Conservation (phyloP, 2,888 invertebrate species). For the Ashinkailepas kermadecensis region DNA sequence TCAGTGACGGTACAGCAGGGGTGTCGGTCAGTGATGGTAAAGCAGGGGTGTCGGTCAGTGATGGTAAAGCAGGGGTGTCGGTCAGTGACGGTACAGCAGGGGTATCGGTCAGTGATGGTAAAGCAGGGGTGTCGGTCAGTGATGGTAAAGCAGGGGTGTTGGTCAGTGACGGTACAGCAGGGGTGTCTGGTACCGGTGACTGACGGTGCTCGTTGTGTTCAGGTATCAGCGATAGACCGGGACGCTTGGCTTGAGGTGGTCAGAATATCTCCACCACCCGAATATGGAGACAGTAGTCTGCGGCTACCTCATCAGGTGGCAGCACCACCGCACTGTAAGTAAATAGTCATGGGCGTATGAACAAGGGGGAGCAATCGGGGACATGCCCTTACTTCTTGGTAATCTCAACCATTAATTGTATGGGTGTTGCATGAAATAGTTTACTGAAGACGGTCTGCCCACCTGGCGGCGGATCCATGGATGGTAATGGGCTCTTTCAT, state of each 20-base stretch:
- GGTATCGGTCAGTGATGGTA: too few species aligned
- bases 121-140: too few species aligned
- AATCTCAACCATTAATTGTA: too few species aligned
- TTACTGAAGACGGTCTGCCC: too few species aligned
- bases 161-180: neutral
- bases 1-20: neutral
- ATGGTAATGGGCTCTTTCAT: too few species aligned
- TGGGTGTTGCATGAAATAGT: too few species aligned
- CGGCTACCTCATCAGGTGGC: neutral
- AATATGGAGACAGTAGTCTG: neutral
- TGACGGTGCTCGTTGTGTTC: neutral
- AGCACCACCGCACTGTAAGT: neutral
- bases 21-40: neutral
- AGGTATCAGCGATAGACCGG: neutral
- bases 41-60: neutral
- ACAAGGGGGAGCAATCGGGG: too few species aligned
- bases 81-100: neutral
- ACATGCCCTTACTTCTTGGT: too few species aligned
- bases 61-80: neutral
- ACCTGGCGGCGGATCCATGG: too few species aligned
- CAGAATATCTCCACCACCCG: neutral
- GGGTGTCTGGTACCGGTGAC: neutral
- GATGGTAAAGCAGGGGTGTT: neutral
- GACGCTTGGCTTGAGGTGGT: neutral
- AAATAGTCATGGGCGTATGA: too few species aligned